Evolutionary conservation across 1,140 invertebrate genomes (phyloP).

Genomic region (Drosophila varians): DNA sequence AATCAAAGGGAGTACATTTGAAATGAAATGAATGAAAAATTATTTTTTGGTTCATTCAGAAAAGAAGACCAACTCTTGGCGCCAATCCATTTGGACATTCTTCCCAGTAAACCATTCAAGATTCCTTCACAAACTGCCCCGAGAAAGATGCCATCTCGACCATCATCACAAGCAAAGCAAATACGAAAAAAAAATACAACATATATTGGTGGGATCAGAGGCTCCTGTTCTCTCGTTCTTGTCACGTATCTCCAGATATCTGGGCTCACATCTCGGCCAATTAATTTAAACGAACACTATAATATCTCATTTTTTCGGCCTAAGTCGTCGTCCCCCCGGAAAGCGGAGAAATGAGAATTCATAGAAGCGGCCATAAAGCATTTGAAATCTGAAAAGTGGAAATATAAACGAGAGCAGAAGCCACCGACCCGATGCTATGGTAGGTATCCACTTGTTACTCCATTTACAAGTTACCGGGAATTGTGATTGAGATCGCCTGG

Average conservation of each 20-base stretch:
- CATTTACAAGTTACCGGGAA: conserved; percentile 80
- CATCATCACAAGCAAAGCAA: conserved; percentile 27
- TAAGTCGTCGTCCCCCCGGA: conserved; percentile 30
- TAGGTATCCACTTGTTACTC: conserved; percentile 78
- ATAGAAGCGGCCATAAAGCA: conserved; percentile 70
- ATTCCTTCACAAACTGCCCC: conserved; percentile 24
- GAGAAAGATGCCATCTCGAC: conserved; percentile 17
- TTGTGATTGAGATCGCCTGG: conserved; percentile 80
- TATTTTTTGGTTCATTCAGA: conserved; percentile 13
- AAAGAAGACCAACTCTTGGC: conserved; percentile 11
- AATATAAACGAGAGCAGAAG: conserved; percentile 37
- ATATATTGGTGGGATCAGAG: conserved; percentile 5
- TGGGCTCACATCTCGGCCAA: conserved; percentile 62
- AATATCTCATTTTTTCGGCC: conserved; percentile 76
- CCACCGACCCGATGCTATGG: conserved; percentile 16
- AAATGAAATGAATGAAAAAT: conserved; percentile 27
- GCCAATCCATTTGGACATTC: conserved; percentile 15
- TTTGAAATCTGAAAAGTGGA: conserved; percentile 53
- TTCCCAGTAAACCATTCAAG: conserved; percentile 46
- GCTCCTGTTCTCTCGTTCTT: conserved; percentile 48
- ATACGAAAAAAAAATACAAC: too few species aligned
- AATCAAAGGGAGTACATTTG: not conserved
- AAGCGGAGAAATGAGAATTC: conserved; percentile 53
- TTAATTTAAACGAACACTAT: conserved; percentile 74
- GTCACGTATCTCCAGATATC: conserved; percentile 67